Evolutionary conservation across 2,888 invertebrate genomes (phyloP), one percentile per base, ranked within the genome.

Genomic region (Merodon equestris): DNA sequence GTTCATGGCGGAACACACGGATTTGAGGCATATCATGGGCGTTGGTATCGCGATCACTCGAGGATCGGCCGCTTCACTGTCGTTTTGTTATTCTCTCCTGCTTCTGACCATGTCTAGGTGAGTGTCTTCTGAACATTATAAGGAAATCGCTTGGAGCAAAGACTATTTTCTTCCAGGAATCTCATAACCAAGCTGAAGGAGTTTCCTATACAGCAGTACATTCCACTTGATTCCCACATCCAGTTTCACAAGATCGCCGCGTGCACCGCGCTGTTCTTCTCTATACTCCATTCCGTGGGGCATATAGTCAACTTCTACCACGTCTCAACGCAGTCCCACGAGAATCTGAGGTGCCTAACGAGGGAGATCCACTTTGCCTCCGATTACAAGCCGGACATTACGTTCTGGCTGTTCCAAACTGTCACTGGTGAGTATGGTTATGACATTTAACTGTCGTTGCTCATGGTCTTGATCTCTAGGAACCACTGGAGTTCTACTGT

Each of bases 271-370:
- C 90, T 97, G 0, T 96, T 98, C 89, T 98, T 98, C 89, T 96
- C 97, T 0, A 90, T 97, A 0, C 90, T 97, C 0, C 98, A 98
- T 86, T 96, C 97, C 0, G 94, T 97, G 1, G 98, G 98, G 0
- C 98, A 98, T 85, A 94, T 98, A 87, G 96, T 98, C 36, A 98
- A 98, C 89, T 98, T 98, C 89, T 98, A 98, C 88, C 98, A 98
- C 86, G 96, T 98, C 0, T 97, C 97, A 3, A 98, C 97, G 0
- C 98, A 98, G 86, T 97, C 97, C 0, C 91, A 97, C 1, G 97
- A 97, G 85, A 96, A 98, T 88, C 90, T 98, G 1, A 92, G 94
- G 36, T 98, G 98, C 86, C 91, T 98, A 5, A 98, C 98, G 1
- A 94, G 95, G 82, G 98, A 98, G 89, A 94, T 98, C 9, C 94